Conservation (phyloP, 2,113 vertebrate genomes). For the Eleginops maclovinus region DNA sequence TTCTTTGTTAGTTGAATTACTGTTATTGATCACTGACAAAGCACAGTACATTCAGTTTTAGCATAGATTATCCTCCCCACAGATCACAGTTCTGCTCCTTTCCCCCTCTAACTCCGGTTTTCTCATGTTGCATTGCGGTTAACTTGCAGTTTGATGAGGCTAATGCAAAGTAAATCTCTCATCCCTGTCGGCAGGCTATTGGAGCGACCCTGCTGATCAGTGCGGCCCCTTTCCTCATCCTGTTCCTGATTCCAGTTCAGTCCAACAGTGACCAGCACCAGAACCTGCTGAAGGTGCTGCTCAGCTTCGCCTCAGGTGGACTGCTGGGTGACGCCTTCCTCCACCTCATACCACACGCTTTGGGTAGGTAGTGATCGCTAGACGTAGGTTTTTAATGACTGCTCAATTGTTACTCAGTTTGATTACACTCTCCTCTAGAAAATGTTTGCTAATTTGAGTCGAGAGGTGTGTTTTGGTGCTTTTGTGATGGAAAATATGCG, state of each 20-base stretch:
- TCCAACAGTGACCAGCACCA: constrained; percentile 91
- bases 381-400: not conserved
- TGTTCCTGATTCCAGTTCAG: constrained; percentile 93
- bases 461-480: not conserved
- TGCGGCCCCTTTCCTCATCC: constrained; percentile 90
- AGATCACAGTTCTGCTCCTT: not conserved
- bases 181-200: constrained; percentile 81
- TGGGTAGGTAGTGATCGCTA: constrained; percentile 81
- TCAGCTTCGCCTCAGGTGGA: constrained; percentile 92
- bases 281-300: constrained; percentile 90
- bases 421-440: rapidly evolving
- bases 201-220: constrained; percentile 92
- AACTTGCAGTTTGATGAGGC: not conserved
- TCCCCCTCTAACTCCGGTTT: not conserved
- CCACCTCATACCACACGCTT: constrained; percentile 93
- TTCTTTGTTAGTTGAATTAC: not conserved
- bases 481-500: not conserved
- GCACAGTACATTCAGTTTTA: no score
- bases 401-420: not conserved
- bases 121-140: not conserved
- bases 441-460: not conserved
- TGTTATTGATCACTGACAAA: not conserved
- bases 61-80: not conserved
- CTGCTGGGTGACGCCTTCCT: constrained; percentile 93
- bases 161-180: not conserved